Conservation (phyloP, 2,113 vertebrate genomes). For the Anoura caudifer region DNA sequence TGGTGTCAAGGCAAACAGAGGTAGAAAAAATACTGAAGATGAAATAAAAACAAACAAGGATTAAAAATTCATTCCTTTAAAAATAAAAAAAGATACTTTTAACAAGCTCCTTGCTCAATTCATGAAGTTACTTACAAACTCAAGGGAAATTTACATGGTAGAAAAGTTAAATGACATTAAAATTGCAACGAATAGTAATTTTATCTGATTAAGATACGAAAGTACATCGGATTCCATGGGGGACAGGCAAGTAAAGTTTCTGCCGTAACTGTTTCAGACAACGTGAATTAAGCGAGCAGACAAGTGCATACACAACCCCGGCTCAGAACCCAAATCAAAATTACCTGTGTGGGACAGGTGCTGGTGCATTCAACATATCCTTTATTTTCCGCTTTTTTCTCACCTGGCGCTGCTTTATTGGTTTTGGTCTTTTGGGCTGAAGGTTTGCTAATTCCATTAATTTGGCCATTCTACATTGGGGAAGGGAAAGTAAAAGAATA, state of each 20-base stretch:
- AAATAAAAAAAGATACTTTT: not conserved
- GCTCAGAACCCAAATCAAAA: not conserved
- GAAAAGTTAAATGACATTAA: not conserved
- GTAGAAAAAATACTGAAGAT: not conserved
- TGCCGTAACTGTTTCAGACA: not conserved
- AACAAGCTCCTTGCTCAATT: not conserved
- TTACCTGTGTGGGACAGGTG: conserved; percentile 88
- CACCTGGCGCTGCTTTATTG: conserved; percentile 84
- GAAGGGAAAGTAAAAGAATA: not conserved
- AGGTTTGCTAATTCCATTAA: conserved; percentile 94
- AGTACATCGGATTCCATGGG: not conserved
- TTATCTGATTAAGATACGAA: not conserved
- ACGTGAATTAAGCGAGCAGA: not conserved
- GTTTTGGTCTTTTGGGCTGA: conserved; percentile 91
- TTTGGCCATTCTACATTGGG: conserved; percentile 86
- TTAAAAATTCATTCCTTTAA: not conserved
- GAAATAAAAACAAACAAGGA: not conserved
- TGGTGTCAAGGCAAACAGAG: not conserved
- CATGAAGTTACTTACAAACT: not conserved
- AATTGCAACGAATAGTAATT: not conserved
- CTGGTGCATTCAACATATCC: conserved; percentile 87
- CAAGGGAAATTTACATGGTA: not conserved
- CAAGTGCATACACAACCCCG: not conserved
- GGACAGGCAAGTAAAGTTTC: not conserved
- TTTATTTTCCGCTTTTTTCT: conserved; percentile 95